Evolutionary conservation across 2,113 vertebrate genomes (phyloP).

Genomic region (Thalassoma bifasciatum): DNA sequence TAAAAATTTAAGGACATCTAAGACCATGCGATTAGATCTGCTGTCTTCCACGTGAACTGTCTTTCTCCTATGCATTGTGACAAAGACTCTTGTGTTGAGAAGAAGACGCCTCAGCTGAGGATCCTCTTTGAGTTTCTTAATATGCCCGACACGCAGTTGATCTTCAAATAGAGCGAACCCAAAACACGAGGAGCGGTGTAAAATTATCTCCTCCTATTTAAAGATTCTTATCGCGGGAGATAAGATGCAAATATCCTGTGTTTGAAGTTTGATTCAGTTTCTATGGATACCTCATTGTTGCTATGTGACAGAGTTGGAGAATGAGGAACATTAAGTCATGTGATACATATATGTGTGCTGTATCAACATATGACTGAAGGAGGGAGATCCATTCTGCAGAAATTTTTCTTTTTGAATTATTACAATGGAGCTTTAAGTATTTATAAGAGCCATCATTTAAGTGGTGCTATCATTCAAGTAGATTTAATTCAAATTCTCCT

Average conservation of each 20-base stretch:
- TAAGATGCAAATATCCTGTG: slow-evolving; percentile 63
- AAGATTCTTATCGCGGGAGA: slow-evolving; percentile 23
- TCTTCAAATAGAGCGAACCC: neutral
- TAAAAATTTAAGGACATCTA: no score
- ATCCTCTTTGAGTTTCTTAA: neutral
- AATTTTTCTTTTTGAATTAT: neutral
- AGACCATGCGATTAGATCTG: neutral
- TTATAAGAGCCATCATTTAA: neutral
- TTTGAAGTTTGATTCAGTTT: slow-evolving; percentile 76
- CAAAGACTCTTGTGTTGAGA: neutral
- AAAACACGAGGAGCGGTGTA: neutral
- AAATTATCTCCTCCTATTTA: slow-evolving; percentile 38
- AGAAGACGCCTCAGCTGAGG: neutral
- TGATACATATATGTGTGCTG: neutral
- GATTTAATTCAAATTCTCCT: neutral
- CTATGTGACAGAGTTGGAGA: slow-evolving; percentile 69
- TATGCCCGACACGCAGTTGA: neutral
- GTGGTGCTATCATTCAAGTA: no score
- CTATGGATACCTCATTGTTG: slow-evolving; percentile 78
- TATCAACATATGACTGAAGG: neutral
- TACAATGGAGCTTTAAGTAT: neutral
- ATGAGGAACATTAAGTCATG: slow-evolving; percentile 21
- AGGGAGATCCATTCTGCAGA: neutral
- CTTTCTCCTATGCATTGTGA: neutral
- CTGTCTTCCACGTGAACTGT: neutral